These are phyloP conservation scores for Girardinichthys multiradiatus DNA, from an alignment of 2,113 vertebrate species.

Conservation along the genomic window DNA sequence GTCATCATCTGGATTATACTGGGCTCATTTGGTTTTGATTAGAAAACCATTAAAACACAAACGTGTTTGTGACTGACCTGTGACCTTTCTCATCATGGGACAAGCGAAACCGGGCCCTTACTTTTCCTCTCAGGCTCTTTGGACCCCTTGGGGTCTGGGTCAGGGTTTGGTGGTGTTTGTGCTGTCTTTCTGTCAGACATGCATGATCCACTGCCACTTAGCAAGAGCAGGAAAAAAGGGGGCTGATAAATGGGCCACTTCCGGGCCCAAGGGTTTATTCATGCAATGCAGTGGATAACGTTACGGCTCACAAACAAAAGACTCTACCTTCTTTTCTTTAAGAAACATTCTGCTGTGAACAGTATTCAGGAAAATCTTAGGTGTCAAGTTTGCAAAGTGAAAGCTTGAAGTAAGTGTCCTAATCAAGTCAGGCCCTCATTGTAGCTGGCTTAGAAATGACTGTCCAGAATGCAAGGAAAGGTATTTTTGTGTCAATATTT, in stretches of 20 bases:
- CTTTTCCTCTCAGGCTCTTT: constrained; percentile 71
- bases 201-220: constrained; percentile 69
- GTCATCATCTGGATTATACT: constrained; percentile 51
- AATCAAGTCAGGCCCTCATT: background rate
- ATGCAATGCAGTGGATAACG: constrained; percentile 62
- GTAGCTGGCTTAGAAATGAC: background rate
- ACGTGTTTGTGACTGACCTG: constrained; percentile 44
- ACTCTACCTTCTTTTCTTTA: constrained; percentile 21
- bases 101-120: constrained; percentile 47
- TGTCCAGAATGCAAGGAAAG: background rate
- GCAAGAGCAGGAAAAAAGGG: constrained; percentile 47
- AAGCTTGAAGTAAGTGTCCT: constrained; percentile 6
- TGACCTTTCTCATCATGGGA: constrained; percentile 66
- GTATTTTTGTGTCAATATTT: background rate
- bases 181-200: constrained; percentile 64
- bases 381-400: constrained; percentile 26
- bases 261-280: constrained; percentile 69
- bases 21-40: constrained; percentile 51
- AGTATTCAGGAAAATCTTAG: constrained; percentile 8
- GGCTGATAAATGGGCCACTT: constrained; percentile 73
- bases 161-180: constrained; percentile 63
- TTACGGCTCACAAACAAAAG: constrained; percentile 54
- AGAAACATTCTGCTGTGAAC: constrained; percentile 19
- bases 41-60: constrained; percentile 51
- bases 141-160: constrained; percentile 67